Conservation (phyloP, 2,888 invertebrate species). For the Cephus pygmeus region DNA sequence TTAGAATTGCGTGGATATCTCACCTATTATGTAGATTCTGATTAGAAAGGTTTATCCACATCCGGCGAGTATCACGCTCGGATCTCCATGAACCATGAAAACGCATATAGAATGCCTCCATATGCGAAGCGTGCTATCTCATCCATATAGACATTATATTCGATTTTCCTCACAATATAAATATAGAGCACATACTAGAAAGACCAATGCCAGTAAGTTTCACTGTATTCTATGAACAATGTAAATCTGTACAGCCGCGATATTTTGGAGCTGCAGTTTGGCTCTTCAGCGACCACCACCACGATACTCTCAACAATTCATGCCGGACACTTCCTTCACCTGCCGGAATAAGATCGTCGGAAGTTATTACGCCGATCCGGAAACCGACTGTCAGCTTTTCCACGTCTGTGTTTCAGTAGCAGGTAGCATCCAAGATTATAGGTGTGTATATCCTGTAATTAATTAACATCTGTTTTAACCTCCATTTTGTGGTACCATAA, state of each 20-base stretch:
- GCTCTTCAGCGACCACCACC: constrained; percentile 65
- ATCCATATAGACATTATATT: neutral
- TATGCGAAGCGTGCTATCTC: neutral
- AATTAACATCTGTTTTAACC: neutral
- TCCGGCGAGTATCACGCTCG: constrained; percentile 22
- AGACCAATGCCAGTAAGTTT: neutral
- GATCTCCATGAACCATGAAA: constrained; percentile 29
- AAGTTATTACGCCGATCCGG: constrained; percentile 88
- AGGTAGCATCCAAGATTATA: constrained; percentile 68
- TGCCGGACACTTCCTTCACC: constrained; percentile 75
- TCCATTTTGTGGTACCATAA: neutral
- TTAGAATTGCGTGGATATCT: constrained; percentile 38
- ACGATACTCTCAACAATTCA: constrained; percentile 67
- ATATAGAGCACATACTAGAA: neutral
- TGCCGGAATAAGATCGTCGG: constrained; percentile 88
- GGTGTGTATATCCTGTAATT: constrained; percentile 41
- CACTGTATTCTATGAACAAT: neutral
- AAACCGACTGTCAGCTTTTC: constrained; percentile 89
- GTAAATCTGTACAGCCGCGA: constrained; percentile 36
- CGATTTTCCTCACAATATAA: neutral
- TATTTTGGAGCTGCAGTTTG: constrained; percentile 51
- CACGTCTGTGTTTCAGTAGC: constrained; percentile 89
- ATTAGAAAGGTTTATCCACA: constrained; percentile 27
- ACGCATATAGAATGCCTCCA: neutral
- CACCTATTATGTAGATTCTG: constrained; percentile 32